Conservation (phyloP, 2,888 invertebrate genomes). For the Sericinus montela region DNA sequence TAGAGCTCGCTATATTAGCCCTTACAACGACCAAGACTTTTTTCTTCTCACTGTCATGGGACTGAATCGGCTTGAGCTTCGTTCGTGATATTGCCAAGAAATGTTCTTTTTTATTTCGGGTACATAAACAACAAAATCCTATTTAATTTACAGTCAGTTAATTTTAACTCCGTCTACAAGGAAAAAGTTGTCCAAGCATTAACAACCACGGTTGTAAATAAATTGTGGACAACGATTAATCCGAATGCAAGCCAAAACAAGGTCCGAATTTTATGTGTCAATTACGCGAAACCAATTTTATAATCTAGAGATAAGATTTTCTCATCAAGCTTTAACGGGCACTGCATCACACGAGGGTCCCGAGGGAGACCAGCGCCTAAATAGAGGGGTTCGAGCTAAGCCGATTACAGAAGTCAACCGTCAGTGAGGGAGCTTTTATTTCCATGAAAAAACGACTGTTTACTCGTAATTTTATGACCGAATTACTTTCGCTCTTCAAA, state of each 20-base stretch:
- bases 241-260: slow-evolving; percentile 26
- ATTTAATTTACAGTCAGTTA: too few relatives aligned
- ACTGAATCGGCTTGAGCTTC: slow-evolving; percentile 37
- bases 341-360: slow-evolving; percentile 56
- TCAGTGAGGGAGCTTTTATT: slow-evolving; percentile 63
- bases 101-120: slow-evolving; percentile 16
- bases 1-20: slow-evolving; percentile 69
- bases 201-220: neutral
- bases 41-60: slow-evolving; percentile 38
- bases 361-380: slow-evolving; percentile 44
- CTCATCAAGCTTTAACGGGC: slow-evolving; percentile 69
- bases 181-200: too few relatives aligned
- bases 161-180: too few relatives aligned
- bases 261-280: slow-evolving; percentile 58
- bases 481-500: slow-evolving; percentile 73
- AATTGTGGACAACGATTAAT: slow-evolving; percentile 3
- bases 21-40: slow-evolving; percentile 47
- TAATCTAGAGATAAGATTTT: slow-evolving; percentile 73
- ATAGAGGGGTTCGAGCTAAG: slow-evolving; percentile 60
- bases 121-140: neutral
- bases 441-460: slow-evolving; percentile 74
- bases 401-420: slow-evolving; percentile 75
- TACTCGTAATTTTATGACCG: slow-evolving; percentile 74
- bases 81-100: slow-evolving; percentile 34
- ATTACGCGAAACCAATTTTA: slow-evolving; percentile 74